Percentiles rank a stretch among this genome's conserved stretches.
phyloP scores from a whole-genome alignment of 2,888 invertebrate genomes.

The Phortica okadai region DNA sequence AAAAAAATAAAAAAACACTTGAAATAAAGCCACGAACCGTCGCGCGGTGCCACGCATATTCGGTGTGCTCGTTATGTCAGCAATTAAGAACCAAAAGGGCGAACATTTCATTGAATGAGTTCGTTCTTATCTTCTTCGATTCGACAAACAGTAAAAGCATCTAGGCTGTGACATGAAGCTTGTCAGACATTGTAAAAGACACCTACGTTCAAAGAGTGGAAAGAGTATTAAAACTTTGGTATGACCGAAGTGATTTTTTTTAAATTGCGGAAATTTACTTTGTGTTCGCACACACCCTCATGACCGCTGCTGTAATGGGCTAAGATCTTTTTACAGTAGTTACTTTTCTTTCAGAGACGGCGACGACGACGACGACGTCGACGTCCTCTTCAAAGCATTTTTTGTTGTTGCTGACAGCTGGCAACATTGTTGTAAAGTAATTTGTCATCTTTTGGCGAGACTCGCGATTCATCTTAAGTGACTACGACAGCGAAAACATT shows the following conservation, averaged over 20 bases:
- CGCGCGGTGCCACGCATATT: background rate
- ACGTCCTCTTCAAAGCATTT: no score
- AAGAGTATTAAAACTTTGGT: no score
- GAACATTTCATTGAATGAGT: conserved; percentile 11
- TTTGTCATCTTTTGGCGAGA: conserved; percentile 57
- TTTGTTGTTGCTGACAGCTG: conserved; percentile 19
- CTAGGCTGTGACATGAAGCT: no score
- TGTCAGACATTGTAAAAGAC: background rate
- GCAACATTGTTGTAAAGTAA: conserved; percentile 68
- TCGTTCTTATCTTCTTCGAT: background rate
- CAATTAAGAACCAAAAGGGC: conserved; percentile 62
- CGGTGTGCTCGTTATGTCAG: conserved; percentile 60
- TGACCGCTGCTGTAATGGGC: conserved; percentile 45
- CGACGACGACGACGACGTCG: no score
- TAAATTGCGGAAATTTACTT: conserved; percentile 62
- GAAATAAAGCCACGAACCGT: background rate
- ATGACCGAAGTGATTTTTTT: no score
- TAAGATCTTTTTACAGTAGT: conserved; percentile 48
- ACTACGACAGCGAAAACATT: background rate
- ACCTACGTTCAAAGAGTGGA: background rate
- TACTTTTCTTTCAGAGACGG: conserved; percentile 10
- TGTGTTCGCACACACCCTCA: conserved; percentile 46
- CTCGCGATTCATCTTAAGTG: background rate
- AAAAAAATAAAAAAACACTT: background rate
- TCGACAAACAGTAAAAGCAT: background rate